Conservation (phyloP, 2,888 invertebrate genomes). For the Mythimna pallens region DNA sequence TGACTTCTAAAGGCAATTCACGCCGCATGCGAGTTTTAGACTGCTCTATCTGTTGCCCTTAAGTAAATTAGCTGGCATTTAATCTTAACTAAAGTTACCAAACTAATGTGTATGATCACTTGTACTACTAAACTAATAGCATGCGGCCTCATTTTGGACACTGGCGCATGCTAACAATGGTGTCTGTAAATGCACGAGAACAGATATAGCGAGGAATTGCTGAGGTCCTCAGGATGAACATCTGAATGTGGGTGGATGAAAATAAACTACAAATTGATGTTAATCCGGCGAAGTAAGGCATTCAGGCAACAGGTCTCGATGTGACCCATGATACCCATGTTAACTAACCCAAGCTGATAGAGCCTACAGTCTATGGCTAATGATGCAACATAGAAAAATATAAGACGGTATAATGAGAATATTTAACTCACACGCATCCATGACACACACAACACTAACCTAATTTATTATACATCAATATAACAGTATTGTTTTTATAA, state of each 20-base stretch:
- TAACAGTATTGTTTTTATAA: conserved; percentile 83
- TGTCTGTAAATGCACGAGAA: conserved; percentile 28
- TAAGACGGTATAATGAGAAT: conserved; percentile 60
- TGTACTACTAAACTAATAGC: conserved; percentile 21
- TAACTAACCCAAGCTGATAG: conserved; percentile 34
- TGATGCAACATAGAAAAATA: conserved; percentile 48
- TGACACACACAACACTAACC: conserved; percentile 75
- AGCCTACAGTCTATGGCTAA: conserved; percentile 36
- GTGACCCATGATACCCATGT: conserved; percentile 20
- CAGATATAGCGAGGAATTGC: neutral
- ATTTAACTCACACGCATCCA: conserved; percentile 66
- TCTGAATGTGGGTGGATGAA: conserved; percentile 17
- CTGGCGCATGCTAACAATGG: conserved; percentile 26
- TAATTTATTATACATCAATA: conserved; percentile 81
- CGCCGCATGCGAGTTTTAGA: conserved; percentile 1
- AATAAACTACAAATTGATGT: conserved; percentile 21
- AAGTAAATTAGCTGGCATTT: conserved; percentile 24
- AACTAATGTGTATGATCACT: conserved; percentile 21
- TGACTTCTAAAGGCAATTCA: conserved; percentile 8
- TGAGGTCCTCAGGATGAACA: neutral
- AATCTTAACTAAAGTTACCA: conserved; percentile 17
- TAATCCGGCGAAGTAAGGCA: conserved; percentile 30
- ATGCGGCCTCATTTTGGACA: conserved; percentile 24
- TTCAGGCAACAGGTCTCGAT: conserved; percentile 27
- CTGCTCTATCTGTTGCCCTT: conserved; percentile 17